Evolutionary conservation across 2,113 vertebrate species (phyloP), one percentile per base, ranked within the genome.

Genomic region (Phrynocephalus versicolor): DNA sequence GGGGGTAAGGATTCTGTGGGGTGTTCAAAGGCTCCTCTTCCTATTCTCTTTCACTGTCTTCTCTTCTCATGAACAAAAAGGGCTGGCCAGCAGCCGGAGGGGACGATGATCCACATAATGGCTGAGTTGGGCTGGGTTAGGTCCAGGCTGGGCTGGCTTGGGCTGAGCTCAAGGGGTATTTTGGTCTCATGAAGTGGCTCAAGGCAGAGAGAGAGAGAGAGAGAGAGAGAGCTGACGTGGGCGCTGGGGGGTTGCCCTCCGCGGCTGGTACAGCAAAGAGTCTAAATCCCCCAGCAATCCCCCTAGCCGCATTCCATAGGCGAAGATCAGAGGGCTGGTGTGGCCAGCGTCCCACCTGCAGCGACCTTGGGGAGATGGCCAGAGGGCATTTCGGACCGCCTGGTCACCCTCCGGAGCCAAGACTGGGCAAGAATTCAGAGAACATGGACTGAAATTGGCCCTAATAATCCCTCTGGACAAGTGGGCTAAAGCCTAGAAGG

Each of bases 81-180:
- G 60, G 75, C n/a, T n/a, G n/a, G n/a, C n/a, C 58, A 86, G 57
- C 84, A 86, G 71, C 39, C 64, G 58, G 69, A 86, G 58, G 30
- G 5, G 5, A 81, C 14, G 21, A 45, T 86, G 64, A 81, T 80
- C 78, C 39, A 4, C 15, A 58, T 12, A 23, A 51, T 74, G n/a
- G 65, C 33, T 55, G 65, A 39, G 3, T 30, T 60, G 51, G 76
- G 19, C 76, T 78, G 51, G 83, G 57, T 1, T 30, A 45, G 51
- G 76, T 19, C 76, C 58, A 35, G 83, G 64, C 21, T 19, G 35
- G 57, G 57, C 57, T 19, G 72, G 57, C 9, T 57, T 30, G 58
- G 18, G 78, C 70, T 86, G 84, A 86, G 84, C 84, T 86, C 84
- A 86, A 33, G 58, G 70, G 84, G 84, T 86, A 86, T 86, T 86